Base-by-base conservation (phyloP, 1,140 invertebrate species). In the Sipha flava region DNA sequence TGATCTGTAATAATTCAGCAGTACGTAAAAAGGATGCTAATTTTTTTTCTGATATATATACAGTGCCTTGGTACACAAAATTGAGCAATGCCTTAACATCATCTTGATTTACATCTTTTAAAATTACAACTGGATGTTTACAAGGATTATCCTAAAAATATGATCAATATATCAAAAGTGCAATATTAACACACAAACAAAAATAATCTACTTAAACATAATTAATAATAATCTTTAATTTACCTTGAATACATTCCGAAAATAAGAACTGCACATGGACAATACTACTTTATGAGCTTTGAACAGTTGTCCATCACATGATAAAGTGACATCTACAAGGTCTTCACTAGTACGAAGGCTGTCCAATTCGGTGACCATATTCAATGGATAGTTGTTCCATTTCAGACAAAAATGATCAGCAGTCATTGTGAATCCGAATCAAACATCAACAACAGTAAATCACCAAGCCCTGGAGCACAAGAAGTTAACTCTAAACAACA, bases 301-400 rank as follows among this genome's bases (percentile, higher is more conserved):
- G 83, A 92, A 87, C 84, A 90, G 88, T 85, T 90, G 90, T 82
- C 91, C 91, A 83, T 93, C 92, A 85, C 92, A 93, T 82, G 91
- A 92, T 84, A 94, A 89, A 81, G 92, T 93, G 84, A 94, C 92
- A 88, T 94, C 93, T 83, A 93, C 91, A 85, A 92, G 91, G 87
- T 92, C 91, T 88, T 92, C 91, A 88, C 92, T 91, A 88, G 90
- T 90, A 84, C 91, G 88, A 83, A 93, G 87, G 83, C 90, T 89
- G 87, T 92, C 91, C 87, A 93, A 91, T 87, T 92, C 91, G 85
- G 90, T 91, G 84, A 91, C 92, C 86, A 95, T 93, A 87, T 94
- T 95, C 82, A 92, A 91, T 87, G 94, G 92, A 90, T 94, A 94
- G 88, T 95, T 94, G 89, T 95, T 95, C 94, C 94, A 95, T 89